Percentiles rank a stretch among this genome's conserved stretches.
Conservation (phyloP, 37 sponge, comb jelly and placozoan species). For the Ianthella basta region DNA sequence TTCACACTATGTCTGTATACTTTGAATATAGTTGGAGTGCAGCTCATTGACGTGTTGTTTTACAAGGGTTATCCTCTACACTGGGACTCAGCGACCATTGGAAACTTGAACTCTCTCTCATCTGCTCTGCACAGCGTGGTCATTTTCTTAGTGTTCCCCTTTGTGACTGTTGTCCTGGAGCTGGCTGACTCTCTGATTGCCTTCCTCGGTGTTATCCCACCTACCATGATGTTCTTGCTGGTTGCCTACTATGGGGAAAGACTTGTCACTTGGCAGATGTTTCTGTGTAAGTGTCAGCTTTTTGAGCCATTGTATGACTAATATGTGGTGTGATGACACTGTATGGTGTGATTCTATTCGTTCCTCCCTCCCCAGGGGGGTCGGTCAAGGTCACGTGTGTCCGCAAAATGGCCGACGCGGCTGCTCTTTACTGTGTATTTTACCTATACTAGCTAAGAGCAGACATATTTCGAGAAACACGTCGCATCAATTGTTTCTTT, state of each 20-base stretch:
- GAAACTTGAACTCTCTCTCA: neutral
- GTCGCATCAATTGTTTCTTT: too few relatives aligned
- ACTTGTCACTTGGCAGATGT: constrained; percentile 49
- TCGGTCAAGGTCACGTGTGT: too few relatives aligned
- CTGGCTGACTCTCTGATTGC: constrained; percentile 59
- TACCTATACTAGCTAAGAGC: too few relatives aligned
- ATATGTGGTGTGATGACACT: too few relatives aligned
- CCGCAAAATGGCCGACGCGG: too few relatives aligned
- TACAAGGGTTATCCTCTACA: constrained; percentile 42
- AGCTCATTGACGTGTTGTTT: constrained; percentile 25
- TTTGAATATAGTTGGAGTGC: constrained; percentile 20
- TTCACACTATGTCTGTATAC: neutral
- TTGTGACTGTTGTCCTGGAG: constrained; percentile 33
- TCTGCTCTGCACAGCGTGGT: constrained; percentile 23
- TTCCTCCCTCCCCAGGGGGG: too few relatives aligned
- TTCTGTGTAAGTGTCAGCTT: constrained; percentile 43
- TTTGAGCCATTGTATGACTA: too few relatives aligned
- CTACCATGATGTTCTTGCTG: constrained; percentile 21
- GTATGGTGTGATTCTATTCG: too few relatives aligned
- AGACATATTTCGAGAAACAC: too few relatives aligned
- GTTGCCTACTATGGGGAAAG: neutral
- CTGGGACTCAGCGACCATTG: constrained; percentile 46
- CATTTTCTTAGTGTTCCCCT: constrained; percentile 50
- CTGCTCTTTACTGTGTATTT: too few relatives aligned
- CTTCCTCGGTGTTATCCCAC: constrained; percentile 32